Percentiles rank a stretch among this genome's conserved stretches.
phyloP scores from a whole-genome alignment of 92 coral and sea anemone species.

The Umimayanthus kanabou region DNA sequence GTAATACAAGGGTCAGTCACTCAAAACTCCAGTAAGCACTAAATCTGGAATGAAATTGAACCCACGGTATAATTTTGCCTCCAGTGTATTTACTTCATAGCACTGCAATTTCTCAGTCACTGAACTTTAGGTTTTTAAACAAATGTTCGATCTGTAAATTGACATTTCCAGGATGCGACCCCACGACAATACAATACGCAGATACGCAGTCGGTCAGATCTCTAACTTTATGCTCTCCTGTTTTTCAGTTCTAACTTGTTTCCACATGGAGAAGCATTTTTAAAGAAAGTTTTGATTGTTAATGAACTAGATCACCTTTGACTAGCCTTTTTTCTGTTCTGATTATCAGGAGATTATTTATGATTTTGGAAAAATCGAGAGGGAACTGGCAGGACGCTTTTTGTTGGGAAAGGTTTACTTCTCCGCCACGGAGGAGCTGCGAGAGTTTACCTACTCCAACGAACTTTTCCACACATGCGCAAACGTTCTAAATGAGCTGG shows the following conservation, averaged over 20 bases:
- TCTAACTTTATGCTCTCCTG: too few species aligned
- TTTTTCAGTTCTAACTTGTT: too few species aligned
- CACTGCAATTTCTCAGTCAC: neutral
- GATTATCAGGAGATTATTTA: constrained; percentile 46
- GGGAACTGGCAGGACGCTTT: constrained; percentile 56
- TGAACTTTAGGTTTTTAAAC: neutral
- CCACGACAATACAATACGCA: too few species aligned
- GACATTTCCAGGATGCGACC: too few species aligned
- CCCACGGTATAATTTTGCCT: neutral
- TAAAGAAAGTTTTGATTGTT: too few species aligned
- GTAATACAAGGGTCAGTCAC: neutral
- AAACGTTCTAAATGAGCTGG: constrained; percentile 54
- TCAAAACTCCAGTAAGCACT: neutral
- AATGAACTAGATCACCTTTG: too few species aligned
- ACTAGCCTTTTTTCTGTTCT: too few species aligned
- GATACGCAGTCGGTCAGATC: too few species aligned
- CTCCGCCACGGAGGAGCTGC: constrained; percentile 45
- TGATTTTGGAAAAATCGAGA: constrained; percentile 66
- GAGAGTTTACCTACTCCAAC: constrained; percentile 59
- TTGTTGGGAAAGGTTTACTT: constrained; percentile 64
- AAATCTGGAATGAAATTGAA: neutral
- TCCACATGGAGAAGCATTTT: too few species aligned
- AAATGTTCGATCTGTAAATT: neutral
- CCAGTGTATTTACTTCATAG: neutral
- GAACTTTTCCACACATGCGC: constrained; percentile 79